Evolutionary conservation across 2,113 vertebrate genomes (phyloP).

Genomic region (Calypte anna): DNA sequence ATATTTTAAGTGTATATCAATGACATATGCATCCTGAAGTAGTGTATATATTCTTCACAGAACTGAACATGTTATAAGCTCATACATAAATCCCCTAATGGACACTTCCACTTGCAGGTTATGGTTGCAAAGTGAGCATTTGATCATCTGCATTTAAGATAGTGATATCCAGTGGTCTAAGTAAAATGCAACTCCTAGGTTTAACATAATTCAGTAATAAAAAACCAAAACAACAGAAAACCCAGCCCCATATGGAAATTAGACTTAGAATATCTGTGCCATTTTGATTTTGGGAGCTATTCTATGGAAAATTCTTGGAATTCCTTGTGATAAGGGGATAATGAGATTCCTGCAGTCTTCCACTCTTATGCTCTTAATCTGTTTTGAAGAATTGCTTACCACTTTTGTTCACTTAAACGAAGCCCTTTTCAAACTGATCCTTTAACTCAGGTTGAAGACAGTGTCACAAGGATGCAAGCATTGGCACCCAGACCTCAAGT

Average conservation of each 20-base stretch:
- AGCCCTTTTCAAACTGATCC: not conserved
- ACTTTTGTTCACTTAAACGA: not conserved
- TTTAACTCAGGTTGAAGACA: not conserved
- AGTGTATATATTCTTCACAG: not conserved
- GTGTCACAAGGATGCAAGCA: not conserved
- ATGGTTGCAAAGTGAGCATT: not conserved
- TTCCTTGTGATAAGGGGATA: not conserved
- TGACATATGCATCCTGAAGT: not conserved
- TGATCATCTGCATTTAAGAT: not conserved
- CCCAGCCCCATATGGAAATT: not conserved
- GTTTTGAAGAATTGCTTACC: not conserved
- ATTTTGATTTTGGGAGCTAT: not conserved
- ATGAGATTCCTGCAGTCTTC: not conserved
- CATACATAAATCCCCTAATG: not conserved
- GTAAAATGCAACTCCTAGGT: not conserved
- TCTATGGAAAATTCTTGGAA: not conserved
- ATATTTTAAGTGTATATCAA: not conserved
- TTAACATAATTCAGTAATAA: not conserved
- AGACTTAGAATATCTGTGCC: not conserved
- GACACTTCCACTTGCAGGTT: not conserved
- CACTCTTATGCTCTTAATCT: not conserved
- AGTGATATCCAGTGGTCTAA: not conserved
- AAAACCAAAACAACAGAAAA: not conserved
- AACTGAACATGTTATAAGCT: not conserved
- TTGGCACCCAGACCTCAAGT: slow-evolving; percentile 46